Conservation (phyloP, 2,888 invertebrate genomes). For the Cantharis rufa region DNA sequence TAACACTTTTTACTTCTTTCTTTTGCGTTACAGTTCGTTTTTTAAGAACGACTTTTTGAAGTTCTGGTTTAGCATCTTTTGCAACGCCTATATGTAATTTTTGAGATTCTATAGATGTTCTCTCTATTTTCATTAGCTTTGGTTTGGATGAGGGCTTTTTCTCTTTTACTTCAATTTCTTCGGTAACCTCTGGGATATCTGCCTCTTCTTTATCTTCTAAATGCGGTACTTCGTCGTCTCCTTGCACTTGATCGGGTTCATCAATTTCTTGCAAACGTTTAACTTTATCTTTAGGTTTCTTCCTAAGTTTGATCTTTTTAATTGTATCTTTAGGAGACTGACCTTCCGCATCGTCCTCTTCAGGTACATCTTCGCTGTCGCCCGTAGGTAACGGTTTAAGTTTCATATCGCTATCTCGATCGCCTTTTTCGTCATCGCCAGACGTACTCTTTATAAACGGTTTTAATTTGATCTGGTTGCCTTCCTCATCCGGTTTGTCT, state of each 20-base stretch:
- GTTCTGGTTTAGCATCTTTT: conserved; percentile 36
- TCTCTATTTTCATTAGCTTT: conserved; percentile 27
- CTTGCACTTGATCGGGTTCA: neutral
- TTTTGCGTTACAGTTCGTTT: conserved; percentile 44
- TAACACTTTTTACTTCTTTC: conserved; percentile 46
- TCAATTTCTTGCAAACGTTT: conserved; percentile 6
- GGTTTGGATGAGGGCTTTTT: conserved; percentile 40
- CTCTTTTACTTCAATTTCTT: conserved; percentile 39
- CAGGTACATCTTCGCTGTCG: neutral
- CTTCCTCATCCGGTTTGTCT: conserved; percentile 45
- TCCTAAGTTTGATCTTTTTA: conserved; percentile 44
- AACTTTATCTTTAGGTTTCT: conserved; percentile 32
- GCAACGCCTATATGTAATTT: conserved; percentile 24
- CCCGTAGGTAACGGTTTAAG: neutral
- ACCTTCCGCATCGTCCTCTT: neutral
- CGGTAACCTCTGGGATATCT: conserved; percentile 36
- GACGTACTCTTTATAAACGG: conserved; percentile 43
- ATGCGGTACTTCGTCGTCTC: neutral
- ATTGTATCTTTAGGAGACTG: neutral
- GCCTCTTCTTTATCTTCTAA: conserved; percentile 39
- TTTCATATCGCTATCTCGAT: conserved; percentile 39
- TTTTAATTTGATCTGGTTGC: conserved; percentile 49
- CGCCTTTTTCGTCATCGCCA: conserved; percentile 45
- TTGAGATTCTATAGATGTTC: conserved; percentile 41
- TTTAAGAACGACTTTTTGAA: conserved; percentile 54